Conservation (phyloP, 2,797 vertebrate species). For the Acrossocheilus wenchowensis region DNA sequence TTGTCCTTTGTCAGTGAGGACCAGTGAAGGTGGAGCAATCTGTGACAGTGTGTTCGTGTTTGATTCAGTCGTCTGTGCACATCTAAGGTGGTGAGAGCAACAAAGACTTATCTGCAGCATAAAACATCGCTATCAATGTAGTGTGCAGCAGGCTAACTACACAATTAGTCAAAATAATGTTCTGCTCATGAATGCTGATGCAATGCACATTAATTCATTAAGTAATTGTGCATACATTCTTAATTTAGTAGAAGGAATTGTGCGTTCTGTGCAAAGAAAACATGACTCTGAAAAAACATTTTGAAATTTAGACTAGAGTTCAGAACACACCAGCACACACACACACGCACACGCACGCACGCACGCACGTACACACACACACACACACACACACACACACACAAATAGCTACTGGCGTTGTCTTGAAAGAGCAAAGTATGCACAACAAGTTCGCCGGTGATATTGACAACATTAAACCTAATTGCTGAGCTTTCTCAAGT, state of each 20-base stretch:
- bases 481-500: conserved; percentile 45
- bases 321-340: background rate
- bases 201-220: conserved; percentile 13
- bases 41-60: background rate
- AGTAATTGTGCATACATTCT: background rate
- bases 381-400: conserved; percentile 15
- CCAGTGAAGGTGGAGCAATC: background rate
- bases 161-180: background rate
- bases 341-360: conserved; percentile 10
- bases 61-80: background rate
- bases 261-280: background rate
- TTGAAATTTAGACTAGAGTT: background rate
- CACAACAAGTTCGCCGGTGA: conserved; percentile 20
- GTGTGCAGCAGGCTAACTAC: conserved; percentile 8
- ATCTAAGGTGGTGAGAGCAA: background rate
- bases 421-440: conserved; percentile 27
- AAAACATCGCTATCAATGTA: background rate
- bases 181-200: conserved; percentile 10
- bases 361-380: conserved; percentile 22
- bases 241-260: background rate
- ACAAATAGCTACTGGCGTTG: conserved; percentile 17
- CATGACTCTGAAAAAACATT: conserved; percentile 12
- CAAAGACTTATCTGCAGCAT: background rate
- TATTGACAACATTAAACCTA: conserved; percentile 35
- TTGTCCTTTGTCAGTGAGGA: conserved; percentile 2